phyloP scores from a whole-genome alignment of 1,140 invertebrate genomes.

The Bradynema listronoti region DNA sequence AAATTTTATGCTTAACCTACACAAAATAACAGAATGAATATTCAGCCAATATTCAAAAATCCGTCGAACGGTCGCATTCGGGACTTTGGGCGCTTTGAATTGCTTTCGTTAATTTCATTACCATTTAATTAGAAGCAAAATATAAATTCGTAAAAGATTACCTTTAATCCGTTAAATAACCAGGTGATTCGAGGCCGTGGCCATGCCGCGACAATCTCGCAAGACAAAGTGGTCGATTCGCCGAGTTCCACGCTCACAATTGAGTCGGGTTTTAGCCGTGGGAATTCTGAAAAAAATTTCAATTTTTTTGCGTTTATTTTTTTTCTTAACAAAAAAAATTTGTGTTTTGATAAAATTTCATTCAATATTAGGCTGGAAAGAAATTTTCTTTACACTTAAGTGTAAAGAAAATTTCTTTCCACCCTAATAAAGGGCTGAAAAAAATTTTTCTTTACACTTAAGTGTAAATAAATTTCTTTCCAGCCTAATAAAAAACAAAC shows the following conservation, averaged over 20 bases:
- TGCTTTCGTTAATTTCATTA: conserved; percentile 1
- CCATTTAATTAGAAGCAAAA: conserved; percentile 10
- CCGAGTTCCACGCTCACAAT: background rate
- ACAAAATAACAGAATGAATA: too few relatives aligned
- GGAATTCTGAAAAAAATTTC: background rate
- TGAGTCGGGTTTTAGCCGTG: background rate
- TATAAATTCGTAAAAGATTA: conserved; percentile 5
- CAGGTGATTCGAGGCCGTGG: conserved; percentile 39
- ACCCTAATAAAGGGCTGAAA: too few relatives aligned
- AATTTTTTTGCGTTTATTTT: background rate
- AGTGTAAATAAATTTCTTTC: too few relatives aligned
- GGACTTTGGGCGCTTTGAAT: too few relatives aligned
- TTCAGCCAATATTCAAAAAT: too few relatives aligned
- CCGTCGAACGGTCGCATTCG: too few relatives aligned
- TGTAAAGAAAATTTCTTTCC: too few relatives aligned
- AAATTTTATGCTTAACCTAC: too few relatives aligned
- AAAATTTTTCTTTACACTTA: too few relatives aligned
- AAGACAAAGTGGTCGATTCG: conserved; percentile 28
- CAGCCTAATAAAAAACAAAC: too few relatives aligned
- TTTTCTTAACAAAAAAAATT: background rate
- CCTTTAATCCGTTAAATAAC: conserved; percentile 46
- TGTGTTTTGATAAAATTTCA: background rate
- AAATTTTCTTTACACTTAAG: too few relatives aligned
- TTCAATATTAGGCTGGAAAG: too few relatives aligned
- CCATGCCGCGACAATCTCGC: conserved; percentile 34